Percentiles rank a stretch among this genome's conserved stretches.
phyloP scores from a whole-genome alignment of 2,113 vertebrate genomes.

The Sciurus niger region DNA sequence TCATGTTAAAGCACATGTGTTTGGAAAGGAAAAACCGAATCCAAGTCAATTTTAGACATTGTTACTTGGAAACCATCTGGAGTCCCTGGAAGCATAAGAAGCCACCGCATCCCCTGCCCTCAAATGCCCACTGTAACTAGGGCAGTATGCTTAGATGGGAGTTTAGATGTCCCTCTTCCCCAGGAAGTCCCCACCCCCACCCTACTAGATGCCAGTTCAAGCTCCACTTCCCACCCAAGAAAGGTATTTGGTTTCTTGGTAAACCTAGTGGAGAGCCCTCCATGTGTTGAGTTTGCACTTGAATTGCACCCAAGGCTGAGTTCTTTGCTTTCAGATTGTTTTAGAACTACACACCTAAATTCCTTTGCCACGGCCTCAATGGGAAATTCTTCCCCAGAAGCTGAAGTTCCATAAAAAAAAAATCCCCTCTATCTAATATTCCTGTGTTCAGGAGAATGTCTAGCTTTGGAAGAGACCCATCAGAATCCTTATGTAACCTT shows the following conservation, averaged over 20 bases:
- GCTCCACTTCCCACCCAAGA: conserved; percentile 74
- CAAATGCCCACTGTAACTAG: conserved; percentile 73
- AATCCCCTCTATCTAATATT: conserved; percentile 29
- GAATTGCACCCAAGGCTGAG: conserved; percentile 58
- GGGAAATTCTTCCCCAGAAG: background rate
- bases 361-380: background rate
- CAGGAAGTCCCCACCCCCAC: conserved; percentile 47
- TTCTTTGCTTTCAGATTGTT: conserved; percentile 52
- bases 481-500: conserved; percentile 79
- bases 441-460: background rate
- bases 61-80: conserved; percentile 83
- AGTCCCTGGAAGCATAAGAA: conserved; percentile 67
- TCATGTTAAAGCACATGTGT: conserved; percentile 76
- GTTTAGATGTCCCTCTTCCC: conserved; percentile 10
- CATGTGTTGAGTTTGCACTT: conserved; percentile 39
- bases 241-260: conserved; percentile 79
- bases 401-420: conserved; percentile 13
- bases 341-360: conserved; percentile 61
- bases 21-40: conserved; percentile 73
- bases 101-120: conserved; percentile 58
- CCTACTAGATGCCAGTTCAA: conserved; percentile 42
- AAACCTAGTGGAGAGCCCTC: conserved; percentile 71
- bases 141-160: conserved; percentile 68
- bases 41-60: conserved; percentile 82
- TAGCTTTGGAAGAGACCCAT: conserved; percentile 66